Conservation (phyloP, 2,113 vertebrate species). For the Peromyscus californicus region DNA sequence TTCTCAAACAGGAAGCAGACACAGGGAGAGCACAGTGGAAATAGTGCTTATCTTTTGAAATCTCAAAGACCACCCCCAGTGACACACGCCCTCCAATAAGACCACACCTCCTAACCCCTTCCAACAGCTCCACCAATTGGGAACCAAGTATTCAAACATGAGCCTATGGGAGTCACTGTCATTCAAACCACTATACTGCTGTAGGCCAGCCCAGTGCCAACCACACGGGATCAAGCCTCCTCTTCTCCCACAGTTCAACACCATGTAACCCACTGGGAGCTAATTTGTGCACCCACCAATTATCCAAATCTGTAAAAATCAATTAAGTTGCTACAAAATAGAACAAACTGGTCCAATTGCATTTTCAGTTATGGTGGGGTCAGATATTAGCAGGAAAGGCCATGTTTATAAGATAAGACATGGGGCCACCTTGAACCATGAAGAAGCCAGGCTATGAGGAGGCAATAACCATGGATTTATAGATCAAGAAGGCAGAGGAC, state of each 20-base stretch:
- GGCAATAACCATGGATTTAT: background rate
- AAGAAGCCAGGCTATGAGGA: background rate
- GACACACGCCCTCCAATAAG: background rate
- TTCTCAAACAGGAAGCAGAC: background rate
- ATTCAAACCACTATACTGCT: background rate
- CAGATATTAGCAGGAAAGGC: background rate
- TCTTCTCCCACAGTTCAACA: background rate
- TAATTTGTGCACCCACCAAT: background rate
- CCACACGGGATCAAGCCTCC: rapidly evolving
- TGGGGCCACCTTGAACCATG: background rate
- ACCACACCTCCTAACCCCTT: background rate
- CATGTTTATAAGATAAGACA: background rate
- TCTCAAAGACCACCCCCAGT: background rate
- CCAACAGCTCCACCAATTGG: background rate
- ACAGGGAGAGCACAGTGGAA: background rate
- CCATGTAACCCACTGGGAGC: background rate
- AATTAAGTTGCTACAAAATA: background rate
- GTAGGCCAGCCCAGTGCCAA: background rate
- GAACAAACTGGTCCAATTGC: background rate
- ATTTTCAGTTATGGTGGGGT: background rate
- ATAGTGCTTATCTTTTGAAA: background rate
- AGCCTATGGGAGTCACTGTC: background rate
- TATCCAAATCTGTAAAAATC: background rate
- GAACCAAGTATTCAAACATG: background rate
- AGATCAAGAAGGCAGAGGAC: background rate